Percentiles rank a stretch among this genome's conserved stretches.
Evolutionary conservation across 1,140 invertebrate species (phyloP).

Genomic region (Eubasilissa regina): DNA sequence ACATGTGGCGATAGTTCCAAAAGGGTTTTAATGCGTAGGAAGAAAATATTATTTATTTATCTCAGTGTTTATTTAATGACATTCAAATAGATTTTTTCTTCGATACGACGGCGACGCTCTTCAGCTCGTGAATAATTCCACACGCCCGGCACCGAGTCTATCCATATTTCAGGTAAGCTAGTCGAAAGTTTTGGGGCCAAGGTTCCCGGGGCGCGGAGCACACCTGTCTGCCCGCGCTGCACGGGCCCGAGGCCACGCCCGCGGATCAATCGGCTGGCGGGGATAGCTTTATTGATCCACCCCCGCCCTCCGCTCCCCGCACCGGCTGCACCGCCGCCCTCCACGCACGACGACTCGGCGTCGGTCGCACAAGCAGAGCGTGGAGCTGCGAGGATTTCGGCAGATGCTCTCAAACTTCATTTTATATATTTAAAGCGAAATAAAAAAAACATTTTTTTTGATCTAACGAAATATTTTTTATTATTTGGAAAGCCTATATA

Average conservation of each 20-base stretch:
- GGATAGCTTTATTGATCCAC: slow-evolving; percentile 55
- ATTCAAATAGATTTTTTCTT: no score
- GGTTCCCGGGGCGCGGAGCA: slow-evolving; percentile 4
- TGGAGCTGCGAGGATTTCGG: slow-evolving; percentile 30
- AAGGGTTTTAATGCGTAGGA: no score
- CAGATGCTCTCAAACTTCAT: slow-evolving; percentile 26
- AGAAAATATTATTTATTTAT: no score
- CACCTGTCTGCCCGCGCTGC: slow-evolving; percentile 3
- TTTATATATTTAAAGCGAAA: no score
- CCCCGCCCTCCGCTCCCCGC: slow-evolving; percentile 20
- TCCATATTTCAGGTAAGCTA: slow-evolving; percentile 30
- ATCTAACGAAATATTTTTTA: no score
- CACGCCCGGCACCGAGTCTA: not conserved
- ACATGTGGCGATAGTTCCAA: no score
- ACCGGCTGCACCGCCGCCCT: not conserved
- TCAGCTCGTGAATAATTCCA: slow-evolving; percentile 6
- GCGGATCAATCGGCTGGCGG: slow-evolving; percentile 47
- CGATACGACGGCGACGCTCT: no score
- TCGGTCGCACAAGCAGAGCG: slow-evolving; percentile 19
- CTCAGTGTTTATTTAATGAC: no score
- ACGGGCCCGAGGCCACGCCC: slow-evolving; percentile 38
- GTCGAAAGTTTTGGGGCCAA: slow-evolving; percentile 31
- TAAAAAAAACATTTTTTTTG: no score
- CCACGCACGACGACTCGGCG: slow-evolving; percentile 20
- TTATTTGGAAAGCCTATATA: no score